Evolutionary conservation across 2,888 invertebrate species (phyloP).

Genomic region (Metallyticus violacea): DNA sequence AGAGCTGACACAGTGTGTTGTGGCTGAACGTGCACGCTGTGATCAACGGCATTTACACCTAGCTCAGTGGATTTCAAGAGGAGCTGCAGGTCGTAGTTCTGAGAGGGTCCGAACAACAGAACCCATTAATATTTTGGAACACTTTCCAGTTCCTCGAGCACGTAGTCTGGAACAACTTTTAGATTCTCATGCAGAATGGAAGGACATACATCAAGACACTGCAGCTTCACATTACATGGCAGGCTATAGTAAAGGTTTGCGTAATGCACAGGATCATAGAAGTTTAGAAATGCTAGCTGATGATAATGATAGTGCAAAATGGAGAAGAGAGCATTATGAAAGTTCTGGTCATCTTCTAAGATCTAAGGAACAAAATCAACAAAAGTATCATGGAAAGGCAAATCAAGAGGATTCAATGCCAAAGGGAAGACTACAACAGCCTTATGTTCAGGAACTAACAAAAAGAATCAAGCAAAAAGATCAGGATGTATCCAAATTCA

Average conservation of each 20-base stretch:
- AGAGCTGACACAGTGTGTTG: constrained; percentile 64
- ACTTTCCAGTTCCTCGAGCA: constrained; percentile 58
- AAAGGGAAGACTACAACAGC: background rate
- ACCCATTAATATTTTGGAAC: constrained; percentile 50
- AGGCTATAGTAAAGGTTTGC: background rate
- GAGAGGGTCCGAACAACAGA: constrained; percentile 51
- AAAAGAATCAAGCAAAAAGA: constrained; percentile 1
- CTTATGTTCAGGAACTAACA: constrained; percentile 19
- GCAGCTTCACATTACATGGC: background rate
- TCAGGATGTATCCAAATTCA: background rate
- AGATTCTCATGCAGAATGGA: constrained; percentile 43
- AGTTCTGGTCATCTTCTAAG: constrained; percentile 7
- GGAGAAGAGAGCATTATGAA: constrained; percentile 18
- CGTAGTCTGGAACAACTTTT: constrained; percentile 70
- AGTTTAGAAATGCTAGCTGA: constrained; percentile 20
- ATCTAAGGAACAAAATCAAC: background rate
- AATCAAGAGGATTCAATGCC: background rate
- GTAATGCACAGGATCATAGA: background rate
- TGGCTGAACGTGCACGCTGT: constrained; percentile 60
- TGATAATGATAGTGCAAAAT: constrained; percentile 1
- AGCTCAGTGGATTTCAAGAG: constrained; percentile 67
- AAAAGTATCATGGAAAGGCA: background rate
- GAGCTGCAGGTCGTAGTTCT: constrained; percentile 59
- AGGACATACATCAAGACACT: constrained; percentile 24
- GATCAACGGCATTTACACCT: constrained; percentile 63